Conservation (phyloP, 2,888 invertebrate genomes). For the Augochlorella aurata region DNA sequence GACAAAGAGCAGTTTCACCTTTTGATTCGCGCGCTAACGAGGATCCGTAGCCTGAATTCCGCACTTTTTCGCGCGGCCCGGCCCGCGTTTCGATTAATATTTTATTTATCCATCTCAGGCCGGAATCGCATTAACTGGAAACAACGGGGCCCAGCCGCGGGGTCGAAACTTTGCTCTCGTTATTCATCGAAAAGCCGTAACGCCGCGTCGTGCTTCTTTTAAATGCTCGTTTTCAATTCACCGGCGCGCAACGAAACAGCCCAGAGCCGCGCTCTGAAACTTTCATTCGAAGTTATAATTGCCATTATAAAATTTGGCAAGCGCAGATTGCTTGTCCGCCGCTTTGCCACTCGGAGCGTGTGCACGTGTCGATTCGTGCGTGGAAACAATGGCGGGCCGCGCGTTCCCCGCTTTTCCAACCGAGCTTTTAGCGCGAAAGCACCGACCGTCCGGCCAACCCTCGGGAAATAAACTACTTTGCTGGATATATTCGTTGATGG, state of each 20-base stretch:
- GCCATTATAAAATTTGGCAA: constrained; percentile 20
- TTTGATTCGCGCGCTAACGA: not conserved
- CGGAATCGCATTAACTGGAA: not conserved
- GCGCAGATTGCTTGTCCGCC: constrained; percentile 3
- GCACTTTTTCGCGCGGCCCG: not conserved
- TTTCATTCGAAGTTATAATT: constrained; percentile 34
- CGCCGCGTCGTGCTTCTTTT: not conserved
- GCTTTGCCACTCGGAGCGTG: constrained; percentile 10
- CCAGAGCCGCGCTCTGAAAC: not conserved
- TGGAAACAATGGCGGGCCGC: constrained; percentile 39
- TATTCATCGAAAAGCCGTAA: not conserved
- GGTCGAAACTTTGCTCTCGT: not conserved
- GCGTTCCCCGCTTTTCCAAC: constrained; percentile 30
- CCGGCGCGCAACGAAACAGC: not conserved
- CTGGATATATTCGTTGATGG: constrained; percentile 51
- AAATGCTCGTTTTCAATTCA: not conserved
- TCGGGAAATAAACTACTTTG: constrained; percentile 63
- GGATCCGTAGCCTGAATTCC: not conserved
- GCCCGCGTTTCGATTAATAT: constrained; percentile 1
- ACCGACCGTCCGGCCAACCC: constrained; percentile 35
- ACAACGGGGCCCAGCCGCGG: not conserved
- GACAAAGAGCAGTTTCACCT: constrained; percentile 26
- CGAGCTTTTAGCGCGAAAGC: constrained; percentile 44
- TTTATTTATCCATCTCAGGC: not conserved
- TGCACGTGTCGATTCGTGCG: constrained; percentile 4